Evolutionary conservation across 2,113 vertebrate genomes (phyloP), one percentile per base, ranked within the genome.

Genomic region (Corythoichthys intestinalis): DNA sequence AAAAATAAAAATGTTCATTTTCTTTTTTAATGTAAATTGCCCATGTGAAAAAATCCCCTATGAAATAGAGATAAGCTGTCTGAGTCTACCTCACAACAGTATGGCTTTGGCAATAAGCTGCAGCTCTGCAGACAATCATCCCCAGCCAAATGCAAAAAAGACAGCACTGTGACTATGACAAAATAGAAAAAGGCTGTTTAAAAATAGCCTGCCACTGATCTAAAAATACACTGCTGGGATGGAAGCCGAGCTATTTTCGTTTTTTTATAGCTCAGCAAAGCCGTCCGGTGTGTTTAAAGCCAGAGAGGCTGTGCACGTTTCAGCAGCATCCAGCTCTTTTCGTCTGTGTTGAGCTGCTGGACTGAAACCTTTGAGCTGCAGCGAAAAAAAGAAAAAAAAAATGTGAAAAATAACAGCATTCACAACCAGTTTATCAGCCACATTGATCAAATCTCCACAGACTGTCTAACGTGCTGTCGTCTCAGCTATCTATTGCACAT

Each of bases 341-440:
- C 15, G n/a, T 52, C 35, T 53, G 56, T 58, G 69, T 83, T 47
- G 52, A 77, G 81, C 81, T 70, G 67, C 74, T 79, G 68, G 65
- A 79, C 77, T 63, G 52, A 66, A 77, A 81, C 83, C 78, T 84
- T 74, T 88, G 83, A 88, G 80, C 83, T 79, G 68, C 71, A 67
- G 59, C 77, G 44, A 20, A 41, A 3, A 47, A 2, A 6, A 46
- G 20, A 47, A 47, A 41, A 61, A 41, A 41, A 39, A 9, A 46
- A 63, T 14, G 28, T 28, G 20, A 39, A 41, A 60, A 60, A 38
- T 60, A n/a, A 60, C 10, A 6, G n/a, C 2, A 63, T 34, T 63
- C 61, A 63, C n/a, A 20, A 39, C 59, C 59, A 61, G 9, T 17
- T 61, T 12, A 11, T 9, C n/a, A 47, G 41, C 13, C 20, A 37